Percentiles rank a stretch among this genome's conserved stretches.
These are phyloP conservation scores for Pilophorus perplexus DNA, from an alignment of 2,888 invertebrate genomes.

Conservation along the genomic window DNA sequence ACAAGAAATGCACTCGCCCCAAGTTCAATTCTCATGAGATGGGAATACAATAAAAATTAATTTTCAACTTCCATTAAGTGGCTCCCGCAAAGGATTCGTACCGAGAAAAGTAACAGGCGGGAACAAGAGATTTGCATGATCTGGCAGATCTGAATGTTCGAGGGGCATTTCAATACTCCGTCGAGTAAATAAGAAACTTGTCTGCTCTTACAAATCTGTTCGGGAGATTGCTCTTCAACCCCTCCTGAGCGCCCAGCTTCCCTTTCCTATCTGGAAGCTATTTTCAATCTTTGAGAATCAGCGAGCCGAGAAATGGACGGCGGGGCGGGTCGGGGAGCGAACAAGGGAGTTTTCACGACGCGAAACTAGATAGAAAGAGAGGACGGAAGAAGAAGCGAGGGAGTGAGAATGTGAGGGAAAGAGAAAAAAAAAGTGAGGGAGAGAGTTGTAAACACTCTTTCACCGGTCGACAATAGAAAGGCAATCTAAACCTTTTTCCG, in stretches of 20 bases:
- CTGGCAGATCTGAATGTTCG: not conserved
- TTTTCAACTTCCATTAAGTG: too few relatives aligned
- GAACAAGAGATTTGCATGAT: not conserved
- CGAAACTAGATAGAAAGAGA: slow-evolving; percentile 6
- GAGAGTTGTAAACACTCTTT: slow-evolving; percentile 18
- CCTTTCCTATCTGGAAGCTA: not conserved
- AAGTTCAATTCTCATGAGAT: too few relatives aligned
- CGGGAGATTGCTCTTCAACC: not conserved
- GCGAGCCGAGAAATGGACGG: slow-evolving; percentile 18
- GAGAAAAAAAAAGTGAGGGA: not conserved
- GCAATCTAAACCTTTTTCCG: slow-evolving; percentile 14
- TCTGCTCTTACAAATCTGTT: slow-evolving; percentile 11
- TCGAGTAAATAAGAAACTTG: slow-evolving; percentile 23
- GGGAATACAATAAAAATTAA: too few relatives aligned
- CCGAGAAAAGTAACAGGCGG: too few relatives aligned
- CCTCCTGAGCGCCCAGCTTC: not conserved
- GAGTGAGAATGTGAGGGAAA: not conserved
- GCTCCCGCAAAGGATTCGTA: too few relatives aligned
- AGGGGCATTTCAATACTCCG: slow-evolving; percentile 21
- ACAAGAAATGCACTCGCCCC: too few relatives aligned
- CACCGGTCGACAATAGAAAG: slow-evolving; percentile 5
- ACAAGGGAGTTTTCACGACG: not conserved
- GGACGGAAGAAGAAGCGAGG: not conserved
- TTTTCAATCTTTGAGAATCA: slow-evolving; percentile 28
- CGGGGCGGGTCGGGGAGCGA: not conserved